Evolutionary conservation across 2,113 vertebrate genomes (phyloP), one percentile per base, ranked within the genome.

Genomic region (Macrotus californicus): DNA sequence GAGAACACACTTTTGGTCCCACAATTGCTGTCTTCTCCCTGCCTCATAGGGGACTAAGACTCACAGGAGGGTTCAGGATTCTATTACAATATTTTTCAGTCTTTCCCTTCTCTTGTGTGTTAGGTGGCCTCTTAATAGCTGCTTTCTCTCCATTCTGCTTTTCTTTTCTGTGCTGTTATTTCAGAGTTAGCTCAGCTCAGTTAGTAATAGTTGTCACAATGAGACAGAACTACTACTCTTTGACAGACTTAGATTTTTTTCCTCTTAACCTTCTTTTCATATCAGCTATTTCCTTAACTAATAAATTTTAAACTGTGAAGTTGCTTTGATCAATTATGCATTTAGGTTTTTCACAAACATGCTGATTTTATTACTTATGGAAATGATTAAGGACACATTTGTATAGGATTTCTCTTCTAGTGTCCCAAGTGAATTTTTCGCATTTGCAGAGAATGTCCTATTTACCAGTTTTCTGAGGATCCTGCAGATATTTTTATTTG

Each of bases 241-340:
- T 88, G 76, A 90, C 79, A 94, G 48, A 48, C 81, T 84, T 41
- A 46, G 75, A 34, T 41, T 56, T 81, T 79, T 66, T 67, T n/a
- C 3, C 83, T 88, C 86, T 91, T 96, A 95, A 89, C 95, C 83
- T 96, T 93, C 61, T 96, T 91, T 96, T 92, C 94, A 94, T 84
- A 96, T 97, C 94, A 95, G 73, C 92, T 90, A 89, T 95, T 95
- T 97, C 81, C 94, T 92, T 82, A 87, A 83, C 94, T 98, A 97
- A 96, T 96, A 96, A 87, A 98, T 97, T 96, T 97, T 97, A 96
- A 97, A 97, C 94, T 93, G 92, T 94, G 88, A 96, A 97, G 96
- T 91, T 94, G 95, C 95, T 97, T 97, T 97, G 96, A 97, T 97
- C 85, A 97, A 97, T 97, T 96, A 97, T 97, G 95, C 77, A 96